Evolutionary conservation across 2,797 vertebrate species (phyloP).

Genomic region (Cossypha dichroa): DNA sequence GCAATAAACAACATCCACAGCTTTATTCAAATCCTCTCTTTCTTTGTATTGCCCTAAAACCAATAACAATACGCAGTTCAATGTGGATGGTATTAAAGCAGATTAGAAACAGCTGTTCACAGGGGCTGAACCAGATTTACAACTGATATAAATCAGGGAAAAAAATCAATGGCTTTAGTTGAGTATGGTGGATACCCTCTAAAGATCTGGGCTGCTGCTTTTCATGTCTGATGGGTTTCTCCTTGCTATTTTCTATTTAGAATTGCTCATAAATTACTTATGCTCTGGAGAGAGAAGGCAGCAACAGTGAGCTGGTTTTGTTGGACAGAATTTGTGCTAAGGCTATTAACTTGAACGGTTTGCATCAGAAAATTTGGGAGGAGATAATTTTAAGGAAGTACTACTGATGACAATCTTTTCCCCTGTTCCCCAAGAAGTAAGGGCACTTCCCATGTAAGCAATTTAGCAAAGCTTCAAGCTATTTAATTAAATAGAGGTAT

Average conservation of each 20-base stretch:
- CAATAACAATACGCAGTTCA: neutral
- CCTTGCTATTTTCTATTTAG: neutral
- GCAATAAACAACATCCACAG: neutral
- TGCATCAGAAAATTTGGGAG: neutral
- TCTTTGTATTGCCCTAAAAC: neutral
- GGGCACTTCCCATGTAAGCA: neutral
- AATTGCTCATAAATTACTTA: neutral
- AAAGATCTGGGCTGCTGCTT: neutral
- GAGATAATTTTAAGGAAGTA: neutral
- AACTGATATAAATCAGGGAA: neutral
- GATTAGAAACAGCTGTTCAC: neutral
- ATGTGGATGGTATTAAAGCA: neutral
- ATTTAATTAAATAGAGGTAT: neutral
- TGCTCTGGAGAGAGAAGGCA: neutral
- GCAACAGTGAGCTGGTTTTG: neutral
- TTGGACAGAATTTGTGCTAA: neutral
- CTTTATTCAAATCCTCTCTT: neutral
- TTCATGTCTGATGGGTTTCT: neutral
- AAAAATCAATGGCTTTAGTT: neutral
- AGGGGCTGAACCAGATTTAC: neutral
- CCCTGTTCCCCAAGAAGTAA: neutral
- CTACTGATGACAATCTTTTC: neutral
- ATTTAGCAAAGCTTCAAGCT: neutral
- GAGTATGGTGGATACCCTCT: neutral
- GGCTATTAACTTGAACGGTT: neutral